Evolutionary conservation across 2,113 vertebrate genomes (phyloP).

Genomic region (Trochalopteron elliotii): DNA sequence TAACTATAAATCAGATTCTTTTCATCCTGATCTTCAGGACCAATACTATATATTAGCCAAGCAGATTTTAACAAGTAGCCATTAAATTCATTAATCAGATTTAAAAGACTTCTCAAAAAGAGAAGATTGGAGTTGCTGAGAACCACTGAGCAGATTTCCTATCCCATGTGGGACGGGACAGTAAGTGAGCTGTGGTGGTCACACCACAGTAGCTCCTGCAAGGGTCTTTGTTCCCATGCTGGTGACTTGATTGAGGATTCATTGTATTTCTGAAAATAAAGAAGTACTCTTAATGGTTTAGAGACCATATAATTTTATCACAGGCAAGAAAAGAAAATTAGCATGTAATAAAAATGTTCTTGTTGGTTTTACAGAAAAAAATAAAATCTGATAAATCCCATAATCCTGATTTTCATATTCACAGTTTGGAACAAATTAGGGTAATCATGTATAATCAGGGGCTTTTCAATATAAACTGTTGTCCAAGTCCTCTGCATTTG

Average conservation of each 20-base stretch:
- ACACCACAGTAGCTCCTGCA: not conserved
- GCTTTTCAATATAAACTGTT: not conserved
- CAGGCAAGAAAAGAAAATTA: not conserved
- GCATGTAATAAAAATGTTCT: not conserved
- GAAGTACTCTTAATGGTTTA: not conserved
- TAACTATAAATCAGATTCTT: not conserved
- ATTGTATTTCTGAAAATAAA: not conserved
- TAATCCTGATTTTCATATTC: conserved; percentile 11
- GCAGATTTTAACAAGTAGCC: not conserved
- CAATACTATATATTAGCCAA: not conserved
- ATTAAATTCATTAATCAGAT: not conserved
- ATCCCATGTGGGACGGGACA: not conserved
- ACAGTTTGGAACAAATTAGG: not conserved
- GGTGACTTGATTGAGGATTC: not conserved
- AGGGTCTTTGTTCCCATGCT: not conserved
- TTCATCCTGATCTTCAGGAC: not conserved
- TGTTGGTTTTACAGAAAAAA: not conserved
- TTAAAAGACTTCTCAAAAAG: not conserved
- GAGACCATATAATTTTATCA: not conserved
- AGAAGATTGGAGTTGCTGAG: not conserved
- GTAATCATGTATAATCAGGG: not conserved
- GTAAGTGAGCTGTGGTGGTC: not conserved
- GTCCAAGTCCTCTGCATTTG: not conserved
- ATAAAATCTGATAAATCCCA: not conserved
- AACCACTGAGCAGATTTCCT: not conserved